These are phyloP conservation scores for Vulpes vulpes DNA, from an alignment of 2,113 vertebrate genomes.

Conservation along the genomic window DNA sequence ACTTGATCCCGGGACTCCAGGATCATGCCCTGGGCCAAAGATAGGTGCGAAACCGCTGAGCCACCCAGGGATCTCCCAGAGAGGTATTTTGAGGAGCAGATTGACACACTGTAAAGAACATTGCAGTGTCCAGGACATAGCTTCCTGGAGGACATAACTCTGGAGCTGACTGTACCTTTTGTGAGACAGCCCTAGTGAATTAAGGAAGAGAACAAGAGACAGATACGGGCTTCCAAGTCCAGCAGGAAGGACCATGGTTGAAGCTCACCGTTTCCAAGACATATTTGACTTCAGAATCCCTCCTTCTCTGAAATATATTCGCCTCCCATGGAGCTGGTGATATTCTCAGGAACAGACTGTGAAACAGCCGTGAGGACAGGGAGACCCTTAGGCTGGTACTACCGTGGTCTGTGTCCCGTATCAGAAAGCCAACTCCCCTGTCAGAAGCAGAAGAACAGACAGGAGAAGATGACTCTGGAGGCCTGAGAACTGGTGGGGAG, in stretches of 20 bases:
- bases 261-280: background rate
- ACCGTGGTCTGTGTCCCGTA: rapidly evolving
- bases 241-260: background rate
- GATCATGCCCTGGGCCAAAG: too few species aligned
- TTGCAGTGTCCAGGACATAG: background rate
- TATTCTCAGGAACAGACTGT: too few species aligned
- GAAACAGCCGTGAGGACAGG: background rate
- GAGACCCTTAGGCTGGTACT: background rate
- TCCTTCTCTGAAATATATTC: background rate
- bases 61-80: too few species aligned
- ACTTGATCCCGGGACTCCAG: too few species aligned
- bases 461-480: background rate
- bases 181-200: background rate
- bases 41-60: too few species aligned
- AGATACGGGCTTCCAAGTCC: background rate
- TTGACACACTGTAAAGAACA: background rate
- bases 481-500: background rate
- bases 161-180: background rate
- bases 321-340: background rate
- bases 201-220: background rate
- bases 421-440: background rate
- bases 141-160: background rate
- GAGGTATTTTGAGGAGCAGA: background rate
- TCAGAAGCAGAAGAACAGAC: background rate
- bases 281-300: background rate